Conservation (phyloP, 2,113 vertebrate species). For the Plotosus lineatus region DNA sequence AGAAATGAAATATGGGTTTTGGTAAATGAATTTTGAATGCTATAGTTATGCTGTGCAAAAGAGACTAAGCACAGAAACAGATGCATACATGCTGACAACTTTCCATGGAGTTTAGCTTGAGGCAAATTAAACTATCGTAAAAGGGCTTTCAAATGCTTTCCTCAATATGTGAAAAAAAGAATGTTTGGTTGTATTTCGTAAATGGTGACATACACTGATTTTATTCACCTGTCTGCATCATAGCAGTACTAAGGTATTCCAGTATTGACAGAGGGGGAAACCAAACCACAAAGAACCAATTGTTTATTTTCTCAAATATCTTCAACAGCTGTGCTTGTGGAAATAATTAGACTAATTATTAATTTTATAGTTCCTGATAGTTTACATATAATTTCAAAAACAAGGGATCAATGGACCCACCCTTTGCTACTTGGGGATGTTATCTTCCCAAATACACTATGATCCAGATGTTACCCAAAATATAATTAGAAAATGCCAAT, state of each 20-base stretch:
- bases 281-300: background rate
- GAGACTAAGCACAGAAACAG: background rate
- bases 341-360: background rate
- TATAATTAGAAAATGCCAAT: background rate
- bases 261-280: slow-evolving; percentile 18
- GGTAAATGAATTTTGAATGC: background rate
- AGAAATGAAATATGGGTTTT: slow-evolving; percentile 10
- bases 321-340: slow-evolving; percentile 23
- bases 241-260: background rate
- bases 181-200: slow-evolving; percentile 17
- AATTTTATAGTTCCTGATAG: too few relatives aligned
- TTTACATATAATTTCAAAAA: too few relatives aligned
- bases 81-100: background rate
- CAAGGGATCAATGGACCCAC: background rate
- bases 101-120: background rate
- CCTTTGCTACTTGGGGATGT: background rate
- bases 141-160: background rate
- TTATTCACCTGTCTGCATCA: slow-evolving; percentile 24
- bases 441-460: background rate
- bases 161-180: background rate
- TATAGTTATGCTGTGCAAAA: background rate
- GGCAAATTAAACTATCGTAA: slow-evolving; percentile 12
- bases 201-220: background rate
- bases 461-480: background rate
- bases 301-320: slow-evolving; percentile 35